Base-by-base conservation (phyloP, 2,113 vertebrate species). In the Plecturocebus donacophilus region DNA sequence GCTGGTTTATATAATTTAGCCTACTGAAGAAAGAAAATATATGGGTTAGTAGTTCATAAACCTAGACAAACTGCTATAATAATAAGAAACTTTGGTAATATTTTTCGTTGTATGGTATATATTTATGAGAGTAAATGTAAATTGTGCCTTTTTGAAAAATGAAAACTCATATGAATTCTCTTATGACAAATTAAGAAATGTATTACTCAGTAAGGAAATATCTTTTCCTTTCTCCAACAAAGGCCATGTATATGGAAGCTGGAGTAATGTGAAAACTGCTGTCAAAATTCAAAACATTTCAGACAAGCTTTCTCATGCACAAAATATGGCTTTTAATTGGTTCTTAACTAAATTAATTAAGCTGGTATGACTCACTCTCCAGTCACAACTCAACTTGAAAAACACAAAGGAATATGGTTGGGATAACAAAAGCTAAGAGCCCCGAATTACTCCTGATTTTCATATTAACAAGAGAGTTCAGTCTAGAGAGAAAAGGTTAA, bases 401-500 rank as follows among this genome's bases (percentile, higher is more conserved):
- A 98, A 97, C 83, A 97, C 94, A 95, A 98, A 97, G 73, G 95
- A 89, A 87, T 91, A 89, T 92, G 87, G 84, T 79, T 95, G 79
- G 84, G 80, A 81, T 95, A 98, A 98, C 93, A 97, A 97, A 98
- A 98, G 97, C 94, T 93, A 92, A 98, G 93, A 97, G 94, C 80
- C 96, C 83, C 97, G 95, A 98, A 98, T 97, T 98, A 88, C 87
- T 97, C 71, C 95, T 96, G 94, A 98, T 98, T 98, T 98, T 98
- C 97, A 97, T 98, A 98, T 98, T 98, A 98, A 98, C 98, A 97
- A 95, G 96, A 96, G 94, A 98, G 97, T 96, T 98, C 97, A 97
- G 98, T 86, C 84, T 71, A 98, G 94, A 98, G 71, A 98, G 95
- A 98, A 99, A 98, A 98, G 98, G 98, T 98, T 99, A 99, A 99